Evolutionary conservation across 2,888 invertebrate genomes (phyloP).

Genomic region (Himalopsyche anomala): DNA sequence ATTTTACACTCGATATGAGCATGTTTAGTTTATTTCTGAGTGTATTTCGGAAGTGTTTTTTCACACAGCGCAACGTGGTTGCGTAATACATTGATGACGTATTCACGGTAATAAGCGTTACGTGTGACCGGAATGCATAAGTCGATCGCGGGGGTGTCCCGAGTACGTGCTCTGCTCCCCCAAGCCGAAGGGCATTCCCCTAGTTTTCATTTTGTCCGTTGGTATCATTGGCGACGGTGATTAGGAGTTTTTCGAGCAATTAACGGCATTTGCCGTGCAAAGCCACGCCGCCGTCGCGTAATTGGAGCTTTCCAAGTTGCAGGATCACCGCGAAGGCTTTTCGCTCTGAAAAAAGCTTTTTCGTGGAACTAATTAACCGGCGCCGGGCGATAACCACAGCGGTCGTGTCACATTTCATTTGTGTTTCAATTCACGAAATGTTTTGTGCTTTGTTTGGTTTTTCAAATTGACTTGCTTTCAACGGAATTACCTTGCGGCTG

Average conservation of each 20-base stretch:
- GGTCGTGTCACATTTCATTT: slow-evolving; percentile 38
- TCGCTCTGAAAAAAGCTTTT: slow-evolving; percentile 36
- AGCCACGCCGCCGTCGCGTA: background rate
- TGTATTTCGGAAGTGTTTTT: background rate
- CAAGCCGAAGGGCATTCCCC: background rate
- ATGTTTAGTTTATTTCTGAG: background rate
- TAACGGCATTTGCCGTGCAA: slow-evolving; percentile 54
- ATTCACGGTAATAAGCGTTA: slow-evolving; percentile 64
- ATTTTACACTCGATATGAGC: too few relatives aligned
- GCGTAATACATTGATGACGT: slow-evolving; percentile 60
- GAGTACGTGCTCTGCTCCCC: slow-evolving; percentile 50
- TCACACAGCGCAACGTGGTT: background rate
- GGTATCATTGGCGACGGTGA: slow-evolving; percentile 46
- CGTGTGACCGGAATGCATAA: slow-evolving; percentile 63
- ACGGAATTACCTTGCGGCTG: background rate
- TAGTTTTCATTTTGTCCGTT: slow-evolving; percentile 7
- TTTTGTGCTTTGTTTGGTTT: slow-evolving; percentile 4
- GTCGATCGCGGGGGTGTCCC: slow-evolving; percentile 50
- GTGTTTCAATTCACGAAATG: slow-evolving; percentile 32
- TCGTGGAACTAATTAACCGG: slow-evolving; percentile 25
- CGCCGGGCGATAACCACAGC: background rate
- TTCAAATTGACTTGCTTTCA: background rate
- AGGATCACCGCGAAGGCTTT: slow-evolving; percentile 15
- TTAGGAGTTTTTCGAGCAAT: slow-evolving; percentile 60
- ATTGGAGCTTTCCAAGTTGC: slow-evolving; percentile 16